Base-by-base conservation (phyloP, 1,140 invertebrate species). In the Neodiprion lecontei region DNA sequence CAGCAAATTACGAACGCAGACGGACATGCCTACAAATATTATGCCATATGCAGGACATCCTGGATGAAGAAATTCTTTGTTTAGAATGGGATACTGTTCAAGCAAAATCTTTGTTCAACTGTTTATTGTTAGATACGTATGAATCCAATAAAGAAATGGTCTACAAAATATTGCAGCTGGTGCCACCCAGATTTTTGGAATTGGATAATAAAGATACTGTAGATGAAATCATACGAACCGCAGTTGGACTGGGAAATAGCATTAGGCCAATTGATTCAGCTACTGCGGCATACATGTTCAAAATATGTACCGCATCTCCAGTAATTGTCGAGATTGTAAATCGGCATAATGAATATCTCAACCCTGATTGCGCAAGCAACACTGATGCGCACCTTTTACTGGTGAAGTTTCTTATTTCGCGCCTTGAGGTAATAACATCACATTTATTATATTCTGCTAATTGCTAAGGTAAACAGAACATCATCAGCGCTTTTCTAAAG, bases 261-360 rank as follows among this genome's bases (percentile, higher is more conserved):
- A 88, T 94, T 17, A 92, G 92, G 82, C 96, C 96, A 0, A 92
- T 94, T n/a, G 95, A 97, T 74, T 93, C 93, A 66, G 87, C 92
- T 7, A 95, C 95, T 3, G 95, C 94, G 7, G 91, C 92, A 12
- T 96, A 95, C 83, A 90, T 95, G 78, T 87, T 96, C 40, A 91
- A 91, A 85, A 89, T 92, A 72, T 90, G 75, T 77, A 84, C 87
- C 69, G 66, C 86, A 70, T 89, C 84, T 66, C 84, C 85, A 47
- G 72, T 82, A 71, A 83, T 87, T 81, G 77, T 80, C 69, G 80
- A 40, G 72, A 78, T 74, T 17, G 8, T 61, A 61, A 12, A 17
- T 9, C 53, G n/a, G 5, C 53, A 17, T 61, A 14, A 7, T 17
- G 78, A 84, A 11, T 48, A 65, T 40, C 49, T 70, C 11, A 61